Conservation (phyloP, 2,888 invertebrate species). For the Perdita meconis region DNA sequence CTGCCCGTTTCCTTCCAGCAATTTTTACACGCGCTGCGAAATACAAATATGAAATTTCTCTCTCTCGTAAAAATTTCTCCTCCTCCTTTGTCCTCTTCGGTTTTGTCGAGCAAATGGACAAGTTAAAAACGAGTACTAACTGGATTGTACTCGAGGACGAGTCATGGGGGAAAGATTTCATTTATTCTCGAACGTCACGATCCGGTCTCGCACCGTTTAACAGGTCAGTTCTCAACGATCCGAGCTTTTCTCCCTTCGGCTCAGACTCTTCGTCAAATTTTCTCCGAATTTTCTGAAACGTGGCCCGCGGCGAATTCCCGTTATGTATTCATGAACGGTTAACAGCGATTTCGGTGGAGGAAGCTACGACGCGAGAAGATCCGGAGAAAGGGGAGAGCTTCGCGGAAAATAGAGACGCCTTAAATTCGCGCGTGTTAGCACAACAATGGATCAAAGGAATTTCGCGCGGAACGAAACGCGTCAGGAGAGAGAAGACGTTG, state of each 20-base stretch:
- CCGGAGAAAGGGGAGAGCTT: conserved; percentile 11
- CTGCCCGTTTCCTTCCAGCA: neutral
- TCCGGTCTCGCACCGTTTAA: neutral
- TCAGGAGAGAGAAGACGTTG: neutral
- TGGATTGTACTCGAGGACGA: no score
- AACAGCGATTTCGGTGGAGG: conserved; percentile 28
- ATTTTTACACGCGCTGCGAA: conserved; percentile 23
- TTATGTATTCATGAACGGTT: conserved; percentile 46
- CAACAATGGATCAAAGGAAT: conserved; percentile 58
- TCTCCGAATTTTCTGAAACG: conserved; percentile 12
- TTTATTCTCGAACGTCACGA: no score
- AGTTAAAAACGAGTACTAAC: neutral
- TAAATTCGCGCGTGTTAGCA: conserved; percentile 47
- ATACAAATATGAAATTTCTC: conserved; percentile 21
- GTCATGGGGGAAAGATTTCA: no score
- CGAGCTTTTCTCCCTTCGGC: neutral
- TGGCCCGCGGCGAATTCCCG: conserved; percentile 36
- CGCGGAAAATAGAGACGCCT: conserved; percentile 42
- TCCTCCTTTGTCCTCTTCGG: neutral
- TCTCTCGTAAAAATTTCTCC: neutral
- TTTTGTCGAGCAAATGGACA: neutral
- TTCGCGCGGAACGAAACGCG: conserved; percentile 29
- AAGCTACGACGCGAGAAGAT: neutral
- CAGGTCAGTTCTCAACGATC: neutral
- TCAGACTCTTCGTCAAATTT: neutral